Percentiles rank a stretch among this genome's conserved stretches.
Evolutionary conservation across 30 jellyfish, hydroid and myxozoan species (phyloP).

Genomic region (Pelagia noctiluca): DNA sequence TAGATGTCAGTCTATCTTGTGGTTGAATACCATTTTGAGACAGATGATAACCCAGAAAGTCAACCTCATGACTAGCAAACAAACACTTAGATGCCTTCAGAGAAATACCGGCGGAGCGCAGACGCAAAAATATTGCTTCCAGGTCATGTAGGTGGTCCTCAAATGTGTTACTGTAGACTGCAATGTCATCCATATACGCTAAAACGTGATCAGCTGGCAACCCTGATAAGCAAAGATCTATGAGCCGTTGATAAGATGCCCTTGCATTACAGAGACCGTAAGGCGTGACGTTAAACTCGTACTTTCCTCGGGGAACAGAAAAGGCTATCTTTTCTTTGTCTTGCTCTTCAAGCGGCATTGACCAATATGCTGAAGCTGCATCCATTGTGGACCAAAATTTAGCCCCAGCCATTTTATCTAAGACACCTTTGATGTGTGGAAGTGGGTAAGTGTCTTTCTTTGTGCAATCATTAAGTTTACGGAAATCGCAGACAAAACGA

Average conservation of each 20-base stretch:
- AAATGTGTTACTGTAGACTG: conserved; percentile 24
- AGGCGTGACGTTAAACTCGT: conserved; percentile 44
- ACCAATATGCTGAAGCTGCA: conserved; percentile 70
- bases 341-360: conserved; percentile 47
- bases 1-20: conserved; percentile 58
- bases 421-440: conserved; percentile 62
- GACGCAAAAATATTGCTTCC: conserved; percentile 37
- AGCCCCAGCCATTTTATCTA: conserved; percentile 66
- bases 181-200: conserved; percentile 68
- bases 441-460: conserved; percentile 67
- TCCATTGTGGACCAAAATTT: conserved; percentile 63
- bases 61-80: conserved; percentile 39
- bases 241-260: conserved; percentile 59
- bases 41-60: conserved; percentile 62
- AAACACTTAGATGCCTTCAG: conserved; percentile 59
- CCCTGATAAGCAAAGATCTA: conserved; percentile 48
- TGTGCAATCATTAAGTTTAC: conserved; percentile 50
- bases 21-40: conserved; percentile 60
- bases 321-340: conserved; percentile 65
- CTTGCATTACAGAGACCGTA: background rate
- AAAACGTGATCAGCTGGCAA: conserved; percentile 47
- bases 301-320: conserved; percentile 62
- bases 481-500: conserved; percentile 61
- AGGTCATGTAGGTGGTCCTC: conserved; percentile 61
- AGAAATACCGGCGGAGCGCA: conserved; percentile 34